Base-by-base conservation (phyloP, 2,888 invertebrate genomes). In the Eupeodes luniger region DNA sequence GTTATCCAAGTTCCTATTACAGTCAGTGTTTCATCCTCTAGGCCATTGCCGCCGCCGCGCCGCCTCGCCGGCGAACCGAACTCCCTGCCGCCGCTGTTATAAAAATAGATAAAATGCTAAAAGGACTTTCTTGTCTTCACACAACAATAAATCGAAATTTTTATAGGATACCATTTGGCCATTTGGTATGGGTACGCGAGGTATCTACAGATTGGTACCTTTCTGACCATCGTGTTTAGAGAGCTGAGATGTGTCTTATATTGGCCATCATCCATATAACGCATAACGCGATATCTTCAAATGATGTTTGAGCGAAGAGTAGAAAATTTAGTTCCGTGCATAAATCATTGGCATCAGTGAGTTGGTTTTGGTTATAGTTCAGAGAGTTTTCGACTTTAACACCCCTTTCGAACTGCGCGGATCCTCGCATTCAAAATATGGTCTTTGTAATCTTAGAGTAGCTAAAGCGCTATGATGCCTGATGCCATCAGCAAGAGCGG, bases 71-170 rank as follows among this genome's bases (percentile, higher is more conserved):
- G 0, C 40, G 5, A 19, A 19, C 19, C 19, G 19, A 19, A 40
- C 40, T 40, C 40, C 40, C 6, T 40, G 40, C 27, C 27, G 3
- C 27, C 27, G 27, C 27, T 27, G 27, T 27, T 27, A 27, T 40
- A 7, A 40, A 61, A 64, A 62, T 69, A 80, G 76, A 87, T 87
- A 88, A 80, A 87, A 76, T 74, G 84, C 88, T 88, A 88, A 88
- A 88, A 88, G 88, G 88, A 88, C 88, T 88, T 88, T 88, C 88
- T 84, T 88, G 88, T 88, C 88, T 81, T 88, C 81, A 81, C 84
- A 88, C 84, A 84, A 84, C 88, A 84, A 88, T 88, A 88, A 88
- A 88, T 88, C 77, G 84, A 62, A 14, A 44, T 44, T 64, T 64
- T 64, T 64, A 64, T 40, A 40, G 62, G 79, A 44, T 79, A 74